Conservation (phyloP, 2,888 invertebrate genomes). For the Lithophane socia region DNA sequence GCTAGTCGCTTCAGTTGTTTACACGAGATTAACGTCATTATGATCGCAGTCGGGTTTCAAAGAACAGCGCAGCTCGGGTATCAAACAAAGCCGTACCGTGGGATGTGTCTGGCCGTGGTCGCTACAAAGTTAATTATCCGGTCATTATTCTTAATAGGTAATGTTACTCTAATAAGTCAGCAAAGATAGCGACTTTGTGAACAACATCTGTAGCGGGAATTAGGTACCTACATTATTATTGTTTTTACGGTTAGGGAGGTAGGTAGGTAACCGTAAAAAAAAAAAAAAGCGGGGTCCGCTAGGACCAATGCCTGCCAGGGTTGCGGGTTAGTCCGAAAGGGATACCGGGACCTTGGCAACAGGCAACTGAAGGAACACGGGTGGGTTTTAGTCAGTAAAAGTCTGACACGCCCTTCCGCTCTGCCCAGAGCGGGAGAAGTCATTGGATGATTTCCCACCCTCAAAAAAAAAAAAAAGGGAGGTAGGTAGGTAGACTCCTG, state of each 20-base stretch:
- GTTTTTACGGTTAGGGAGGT: background rate
- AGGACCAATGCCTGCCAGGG: no score
- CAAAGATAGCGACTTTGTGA: conserved; percentile 34
- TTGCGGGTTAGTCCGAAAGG: no score
- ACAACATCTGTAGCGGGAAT: conserved; percentile 8
- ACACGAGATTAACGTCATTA: conserved; percentile 17
- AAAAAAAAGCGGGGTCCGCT: no score
- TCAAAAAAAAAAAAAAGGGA: no score
- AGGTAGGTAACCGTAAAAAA: no score
- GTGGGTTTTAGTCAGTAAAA: no score
- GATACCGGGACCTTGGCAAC: no score
- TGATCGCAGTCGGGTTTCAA: conserved; percentile 42
- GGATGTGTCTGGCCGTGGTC: conserved; percentile 29
- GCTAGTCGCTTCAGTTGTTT: conserved; percentile 28
- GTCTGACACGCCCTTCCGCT: no score
- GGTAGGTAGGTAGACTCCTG: no score
- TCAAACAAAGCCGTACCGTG: conserved; percentile 45
- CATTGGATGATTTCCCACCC: no score
- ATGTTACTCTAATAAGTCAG: conserved; percentile 32
- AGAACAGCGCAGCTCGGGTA: conserved; percentile 48
- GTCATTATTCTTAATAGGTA: conserved; percentile 20
- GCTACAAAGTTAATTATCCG: conserved; percentile 61
- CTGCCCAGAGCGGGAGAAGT: no score
- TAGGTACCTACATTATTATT: background rate
- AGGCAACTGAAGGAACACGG: no score